phyloP scores from a whole-genome alignment of 2,797 vertebrate species.

The Cyclura pinguis region DNA sequence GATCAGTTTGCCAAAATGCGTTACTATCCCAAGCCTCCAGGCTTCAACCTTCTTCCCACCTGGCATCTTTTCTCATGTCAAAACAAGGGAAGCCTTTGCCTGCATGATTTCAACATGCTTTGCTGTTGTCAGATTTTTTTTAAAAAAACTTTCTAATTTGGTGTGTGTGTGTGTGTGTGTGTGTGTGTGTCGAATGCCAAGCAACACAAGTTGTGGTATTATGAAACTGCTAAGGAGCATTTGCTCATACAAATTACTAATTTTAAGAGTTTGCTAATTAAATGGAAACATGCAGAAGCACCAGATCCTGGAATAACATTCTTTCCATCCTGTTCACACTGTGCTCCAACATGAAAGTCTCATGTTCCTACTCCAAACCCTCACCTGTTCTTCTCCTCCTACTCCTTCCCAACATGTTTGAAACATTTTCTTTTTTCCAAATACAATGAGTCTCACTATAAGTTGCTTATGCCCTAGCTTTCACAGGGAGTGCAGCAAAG shows the following conservation, averaged over 20 bases:
- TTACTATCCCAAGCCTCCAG: conserved; percentile 57
- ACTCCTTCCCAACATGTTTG: conserved; percentile 15
- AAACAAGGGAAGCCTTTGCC: conserved; percentile 72
- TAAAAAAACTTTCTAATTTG: conserved; percentile 57
- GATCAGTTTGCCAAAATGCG: conserved; percentile 62
- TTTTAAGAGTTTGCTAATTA: conserved; percentile 77
- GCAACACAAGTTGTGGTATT: conserved; percentile 78
- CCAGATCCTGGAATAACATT: conserved; percentile 57
- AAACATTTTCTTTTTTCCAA: conserved; percentile 55
- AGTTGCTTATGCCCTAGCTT: conserved; percentile 59
- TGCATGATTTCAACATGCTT: conserved; percentile 77
- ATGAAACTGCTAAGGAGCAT: conserved; percentile 77
- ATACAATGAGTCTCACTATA: conserved; percentile 27
- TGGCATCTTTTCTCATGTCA: conserved; percentile 77
- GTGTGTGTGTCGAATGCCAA: conserved; percentile 74
- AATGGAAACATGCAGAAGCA: conserved; percentile 61
- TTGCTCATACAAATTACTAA: conserved; percentile 78
- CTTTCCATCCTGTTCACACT: conserved; percentile 26
- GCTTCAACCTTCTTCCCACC: conserved; percentile 63
- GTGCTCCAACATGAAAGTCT: conserved; percentile 64
- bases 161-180: conserved; percentile 61
- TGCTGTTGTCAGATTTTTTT: conserved; percentile 61
- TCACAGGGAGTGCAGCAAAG: conserved; percentile 68
- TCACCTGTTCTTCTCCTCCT: conserved; percentile 4
- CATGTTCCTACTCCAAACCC: conserved; percentile 31